phyloP scores from a whole-genome alignment of 2,113 vertebrate genomes.

The Rafetus swinhoei region DNA sequence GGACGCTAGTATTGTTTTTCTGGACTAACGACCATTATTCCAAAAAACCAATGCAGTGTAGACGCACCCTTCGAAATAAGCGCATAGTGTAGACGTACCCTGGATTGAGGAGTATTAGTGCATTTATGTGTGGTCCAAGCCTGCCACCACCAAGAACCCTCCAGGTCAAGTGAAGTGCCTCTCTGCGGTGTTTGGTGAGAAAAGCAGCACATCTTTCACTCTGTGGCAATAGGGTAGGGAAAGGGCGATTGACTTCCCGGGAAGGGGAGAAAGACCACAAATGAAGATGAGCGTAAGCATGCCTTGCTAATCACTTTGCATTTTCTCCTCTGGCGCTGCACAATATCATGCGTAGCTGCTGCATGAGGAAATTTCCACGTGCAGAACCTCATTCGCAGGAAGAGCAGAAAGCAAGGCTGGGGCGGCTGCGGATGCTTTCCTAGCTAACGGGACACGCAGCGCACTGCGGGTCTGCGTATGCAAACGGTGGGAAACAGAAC shows the following conservation, averaged over 20 bases:
- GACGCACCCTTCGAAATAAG: no score
- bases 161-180: neutral
- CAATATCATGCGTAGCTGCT: neutral
- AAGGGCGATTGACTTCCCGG: neutral
- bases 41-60: no score
- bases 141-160: neutral
- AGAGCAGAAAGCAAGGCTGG: neutral
- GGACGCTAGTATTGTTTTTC: no score
- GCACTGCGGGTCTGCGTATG: neutral
- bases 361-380: neutral
- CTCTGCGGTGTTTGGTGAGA: neutral
- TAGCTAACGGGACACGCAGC: constrained; percentile 16
- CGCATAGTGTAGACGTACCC: no score
- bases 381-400: neutral
- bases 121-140: constrained; percentile 35
- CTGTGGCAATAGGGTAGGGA: no score
- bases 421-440: neutral
- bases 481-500: neutral
- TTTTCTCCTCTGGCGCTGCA: neutral
- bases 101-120: constrained; percentile 1
- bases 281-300: neutral
- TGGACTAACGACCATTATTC: no score
- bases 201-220: neutral
- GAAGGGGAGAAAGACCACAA: neutral
- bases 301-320: neutral